Evolutionary conservation across 2,888 invertebrate species (phyloP).

Genomic region (Ochlodes sylvanus): DNA sequence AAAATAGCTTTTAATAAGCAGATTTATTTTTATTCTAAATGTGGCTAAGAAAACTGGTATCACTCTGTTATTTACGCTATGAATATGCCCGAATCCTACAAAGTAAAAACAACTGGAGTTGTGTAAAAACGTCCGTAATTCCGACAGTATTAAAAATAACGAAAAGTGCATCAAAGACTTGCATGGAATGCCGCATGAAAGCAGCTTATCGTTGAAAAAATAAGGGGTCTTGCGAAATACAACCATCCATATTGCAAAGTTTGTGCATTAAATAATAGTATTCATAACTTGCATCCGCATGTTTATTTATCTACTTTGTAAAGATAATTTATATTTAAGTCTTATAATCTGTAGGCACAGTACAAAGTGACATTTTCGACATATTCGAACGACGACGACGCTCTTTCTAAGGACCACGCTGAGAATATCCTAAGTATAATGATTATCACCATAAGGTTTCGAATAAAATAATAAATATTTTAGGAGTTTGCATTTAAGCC

Average conservation of each 20-base stretch:
- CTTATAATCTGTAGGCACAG: too few relatives aligned
- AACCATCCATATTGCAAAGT: neutral
- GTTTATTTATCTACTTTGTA: too few relatives aligned
- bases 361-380: too few relatives aligned
- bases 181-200: neutral
- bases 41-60: conserved; percentile 26
- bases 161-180: neutral
- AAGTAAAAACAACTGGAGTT: neutral
- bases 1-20: neutral
- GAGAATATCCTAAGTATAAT: too few relatives aligned
- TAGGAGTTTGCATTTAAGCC: too few relatives aligned
- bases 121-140: neutral
- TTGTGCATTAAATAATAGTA: neutral
- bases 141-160: neutral
- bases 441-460: too few relatives aligned
- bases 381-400: too few relatives aligned
- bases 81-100: neutral
- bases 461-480: too few relatives aligned
- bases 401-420: too few relatives aligned
- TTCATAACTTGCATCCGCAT: neutral
- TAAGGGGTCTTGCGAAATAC: neutral
- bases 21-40: conserved; percentile 7
- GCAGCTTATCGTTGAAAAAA: neutral
- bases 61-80: conserved; percentile 9
- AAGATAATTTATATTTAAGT: too few relatives aligned